phyloP scores from a whole-genome alignment of 2,888 invertebrate species.

The Aleiodes alternator region DNA sequence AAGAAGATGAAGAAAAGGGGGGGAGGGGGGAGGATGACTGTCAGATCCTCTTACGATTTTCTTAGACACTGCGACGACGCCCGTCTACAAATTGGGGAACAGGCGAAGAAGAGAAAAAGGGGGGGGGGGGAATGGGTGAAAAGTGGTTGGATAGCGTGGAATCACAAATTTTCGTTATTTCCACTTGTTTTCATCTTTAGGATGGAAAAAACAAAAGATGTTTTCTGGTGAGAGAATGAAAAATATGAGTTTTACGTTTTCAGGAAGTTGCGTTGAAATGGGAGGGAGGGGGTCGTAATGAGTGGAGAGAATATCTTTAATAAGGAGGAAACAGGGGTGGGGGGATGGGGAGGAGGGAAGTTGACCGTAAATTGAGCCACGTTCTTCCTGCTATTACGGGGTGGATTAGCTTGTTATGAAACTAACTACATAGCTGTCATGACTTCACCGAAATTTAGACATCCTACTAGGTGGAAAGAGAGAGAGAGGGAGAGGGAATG shows the following conservation, averaged over 20 bases:
- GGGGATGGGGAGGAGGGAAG: slow-evolving; percentile 56
- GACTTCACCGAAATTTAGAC: slow-evolving; percentile 49
- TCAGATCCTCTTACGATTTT: slow-evolving; percentile 35
- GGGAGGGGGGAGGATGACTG: slow-evolving; percentile 30
- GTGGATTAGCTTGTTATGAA: slow-evolving; percentile 72
- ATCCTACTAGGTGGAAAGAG: slow-evolving; percentile 50
- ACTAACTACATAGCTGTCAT: slow-evolving; percentile 58
- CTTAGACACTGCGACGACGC: slow-evolving; percentile 34
- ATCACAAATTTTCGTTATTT: slow-evolving; percentile 4
- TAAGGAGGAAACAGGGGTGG: slow-evolving; percentile 50
- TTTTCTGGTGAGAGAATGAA: background rate
- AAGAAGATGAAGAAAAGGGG: slow-evolving; percentile 37
- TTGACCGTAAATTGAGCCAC: slow-evolving; percentile 49
- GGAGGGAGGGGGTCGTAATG: too few relatives aligned
- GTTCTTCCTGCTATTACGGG: slow-evolving; percentile 62
- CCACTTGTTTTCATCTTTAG: slow-evolving; percentile 1
- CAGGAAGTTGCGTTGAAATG: background rate
- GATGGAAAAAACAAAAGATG: background rate
- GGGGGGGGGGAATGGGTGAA: slow-evolving; percentile 30
- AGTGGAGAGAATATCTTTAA: background rate
- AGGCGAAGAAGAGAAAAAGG: background rate
- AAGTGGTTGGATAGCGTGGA: slow-evolving; percentile 32
- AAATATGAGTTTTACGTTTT: background rate
- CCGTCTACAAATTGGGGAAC: slow-evolving; percentile 36
- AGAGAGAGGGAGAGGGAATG: slow-evolving; percentile 51